phyloP scores from a whole-genome alignment of 2,797 vertebrate species.

The Botia kubotai region DNA sequence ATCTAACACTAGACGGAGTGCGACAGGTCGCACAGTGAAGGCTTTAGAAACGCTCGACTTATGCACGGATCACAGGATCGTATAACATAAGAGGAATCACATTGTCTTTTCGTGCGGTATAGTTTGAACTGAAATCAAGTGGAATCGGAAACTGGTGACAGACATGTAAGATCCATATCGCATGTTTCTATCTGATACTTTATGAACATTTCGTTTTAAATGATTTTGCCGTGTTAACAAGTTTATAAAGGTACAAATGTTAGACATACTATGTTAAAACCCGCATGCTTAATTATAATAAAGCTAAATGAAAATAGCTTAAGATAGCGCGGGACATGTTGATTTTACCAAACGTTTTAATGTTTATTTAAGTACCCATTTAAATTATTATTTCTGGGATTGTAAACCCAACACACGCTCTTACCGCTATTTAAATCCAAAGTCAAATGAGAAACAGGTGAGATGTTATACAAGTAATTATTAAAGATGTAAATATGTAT shows the following conservation, averaged over 20 bases:
- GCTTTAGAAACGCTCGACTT: too few species aligned
- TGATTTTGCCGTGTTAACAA: too few species aligned
- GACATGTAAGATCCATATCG: slow-evolving; percentile 37
- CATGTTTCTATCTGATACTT: background rate
- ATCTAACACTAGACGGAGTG: background rate
- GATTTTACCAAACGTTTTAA: too few species aligned
- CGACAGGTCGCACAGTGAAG: background rate
- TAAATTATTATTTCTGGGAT: too few species aligned
- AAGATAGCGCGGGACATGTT: too few species aligned
- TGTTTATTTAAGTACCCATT: too few species aligned
- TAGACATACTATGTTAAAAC: too few species aligned
- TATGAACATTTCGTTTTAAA: too few species aligned
- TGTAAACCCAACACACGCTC: background rate
- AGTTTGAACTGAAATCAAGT: slow-evolving; percentile 7
- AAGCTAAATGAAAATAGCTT: too few species aligned
- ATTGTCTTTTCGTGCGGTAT: background rate
- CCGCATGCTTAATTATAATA: too few species aligned
- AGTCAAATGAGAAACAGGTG: background rate
- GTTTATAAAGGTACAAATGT: too few species aligned
- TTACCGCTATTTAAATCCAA: background rate
- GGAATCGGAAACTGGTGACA: slow-evolving; percentile 17
- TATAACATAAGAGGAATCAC: background rate
- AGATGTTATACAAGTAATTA: background rate
- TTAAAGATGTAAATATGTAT: background rate
- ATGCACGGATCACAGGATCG: background rate